Base-by-base conservation (phyloP, 2,113 vertebrate genomes). In the Crotophaga sulcirostris region DNA sequence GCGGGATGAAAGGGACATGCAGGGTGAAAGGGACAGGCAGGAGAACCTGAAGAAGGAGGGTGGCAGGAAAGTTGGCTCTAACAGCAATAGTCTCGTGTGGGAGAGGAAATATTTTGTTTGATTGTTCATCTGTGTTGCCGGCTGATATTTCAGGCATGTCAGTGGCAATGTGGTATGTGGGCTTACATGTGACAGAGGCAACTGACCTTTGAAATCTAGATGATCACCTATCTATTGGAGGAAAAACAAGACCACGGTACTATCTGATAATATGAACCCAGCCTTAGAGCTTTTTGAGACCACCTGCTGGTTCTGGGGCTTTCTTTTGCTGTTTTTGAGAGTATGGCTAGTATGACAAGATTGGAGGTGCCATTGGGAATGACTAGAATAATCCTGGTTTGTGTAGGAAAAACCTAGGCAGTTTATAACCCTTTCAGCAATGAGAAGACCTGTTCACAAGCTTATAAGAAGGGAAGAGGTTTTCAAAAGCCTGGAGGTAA, bases 61-160 rank as follows among this genome's bases (percentile, higher is more conserved):
- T 31, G 3, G 42, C 84, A 45, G 34, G 38, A 25, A 79, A 69
- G n/a, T n/a, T 84, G 49, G 20, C 23, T 56, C 33, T 70, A n/a
- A 64, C 1, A 3, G 19, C 52, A 49, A 38, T 23, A 56, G 36
- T 49, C 66, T 58, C 0, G 0, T 0, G 0, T 26, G 14, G 31
- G 64, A 82, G 26, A 69, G 40, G 52, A 58, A 78, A 60, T 70
- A 34, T 10, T 75, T 62, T 58, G 19, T 13, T n/a, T 63, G 52
- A 21, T 42, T 38, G 45, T 36, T 62, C 42, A 18, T 59, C 33
- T 77, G 2, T 56, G 77, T 33, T 83, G 70, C 47, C 78, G 62
- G 47, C 36, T 47, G 40, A 6, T 59, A 77, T 86, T 89, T 84
- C 77, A 66, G 80, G 38, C 8, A 3, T 45, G 26, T 49, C 56